Conservation (phyloP, 2,113 vertebrate species). For the Noctilio leporinus region DNA sequence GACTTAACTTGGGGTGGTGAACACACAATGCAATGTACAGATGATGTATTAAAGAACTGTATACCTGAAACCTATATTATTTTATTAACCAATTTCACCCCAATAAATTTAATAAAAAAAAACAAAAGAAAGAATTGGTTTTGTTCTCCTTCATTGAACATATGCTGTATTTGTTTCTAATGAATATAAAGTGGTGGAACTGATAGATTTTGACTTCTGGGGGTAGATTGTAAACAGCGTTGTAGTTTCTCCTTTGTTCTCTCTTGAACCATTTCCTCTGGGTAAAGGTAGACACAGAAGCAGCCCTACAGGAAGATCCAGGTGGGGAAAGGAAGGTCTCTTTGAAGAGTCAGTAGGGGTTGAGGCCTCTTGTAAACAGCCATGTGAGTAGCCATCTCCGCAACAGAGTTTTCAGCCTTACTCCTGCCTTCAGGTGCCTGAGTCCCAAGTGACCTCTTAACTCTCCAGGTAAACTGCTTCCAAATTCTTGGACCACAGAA, state of each 20-base stretch:
- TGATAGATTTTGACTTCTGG: slow-evolving; percentile 53
- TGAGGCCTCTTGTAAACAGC: neutral
- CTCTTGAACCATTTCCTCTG: neutral
- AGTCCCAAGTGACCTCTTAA: neutral
- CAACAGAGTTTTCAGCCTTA: neutral
- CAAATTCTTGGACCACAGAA: neutral
- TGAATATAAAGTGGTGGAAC: slow-evolving; percentile 45
- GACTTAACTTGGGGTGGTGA: no score
- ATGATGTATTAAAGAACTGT: no score
- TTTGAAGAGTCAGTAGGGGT: neutral
- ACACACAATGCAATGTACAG: no score
- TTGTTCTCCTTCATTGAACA: neutral
- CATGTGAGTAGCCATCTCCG: neutral
- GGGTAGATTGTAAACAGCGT: slow-evolving; percentile 52
- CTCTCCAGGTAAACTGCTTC: neutral
- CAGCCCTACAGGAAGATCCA: slow-evolving; percentile 34
- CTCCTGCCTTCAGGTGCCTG: neutral
- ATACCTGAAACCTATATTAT: no score
- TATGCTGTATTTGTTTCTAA: neutral
- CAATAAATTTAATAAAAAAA: neutral
- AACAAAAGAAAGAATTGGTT: neutral
- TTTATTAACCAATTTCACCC: neutral
- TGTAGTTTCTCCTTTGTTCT: neutral
- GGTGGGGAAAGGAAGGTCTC: neutral
- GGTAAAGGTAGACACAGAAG: neutral